Evolutionary conservation across 2,888 invertebrate genomes (phyloP), one percentile per base, ranked within the genome.

Genomic region (Crossocerus cetratus): DNA sequence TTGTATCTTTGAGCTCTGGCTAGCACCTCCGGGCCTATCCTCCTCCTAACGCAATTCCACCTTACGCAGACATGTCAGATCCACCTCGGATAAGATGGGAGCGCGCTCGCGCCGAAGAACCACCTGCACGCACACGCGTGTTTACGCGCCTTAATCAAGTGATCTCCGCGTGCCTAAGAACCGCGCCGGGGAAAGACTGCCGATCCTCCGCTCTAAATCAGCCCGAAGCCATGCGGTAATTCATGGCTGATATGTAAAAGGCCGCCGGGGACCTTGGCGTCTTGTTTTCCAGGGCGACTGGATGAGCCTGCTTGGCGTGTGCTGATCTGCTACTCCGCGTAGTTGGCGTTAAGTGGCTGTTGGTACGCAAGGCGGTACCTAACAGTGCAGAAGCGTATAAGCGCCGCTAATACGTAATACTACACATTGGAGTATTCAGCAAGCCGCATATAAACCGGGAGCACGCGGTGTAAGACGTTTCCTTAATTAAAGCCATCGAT

Each of bases 401-500:
- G 16, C 56, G 59, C 21, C 23, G n/a, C 43, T 54, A 59, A 32
- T 4, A 13, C 13, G 14, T 44, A 59, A 58, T 49, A 20, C 57
- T 74, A 70, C 74, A 67, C 65, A 76, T 74, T 65, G 65, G 64
- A 64, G 76, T 64, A 76, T 76, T 74, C 74, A 67, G 66, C 66
- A 45, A 65, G 62, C 69, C 70, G 68, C 75, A 65, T 68, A 76
- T 69, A 76, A 70, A 65, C 60, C 65, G 62, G 11, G 32, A 8
- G 8, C 32, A 32, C 61, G 55, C 60, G 18, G 56, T 59, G 60
- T 74, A 77, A 84, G 83, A 84, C 79, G 74, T 80, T 81, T 72
- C 74, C 81, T 83, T 83, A 83, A 83, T 83, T 83, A 83, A 83
- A 83, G 57, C 81, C 84, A 83, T 83, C 81, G 84, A 84, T 84